phyloP scores from a whole-genome alignment of 1,140 invertebrate species.

The Drosophila littoralis region DNA sequence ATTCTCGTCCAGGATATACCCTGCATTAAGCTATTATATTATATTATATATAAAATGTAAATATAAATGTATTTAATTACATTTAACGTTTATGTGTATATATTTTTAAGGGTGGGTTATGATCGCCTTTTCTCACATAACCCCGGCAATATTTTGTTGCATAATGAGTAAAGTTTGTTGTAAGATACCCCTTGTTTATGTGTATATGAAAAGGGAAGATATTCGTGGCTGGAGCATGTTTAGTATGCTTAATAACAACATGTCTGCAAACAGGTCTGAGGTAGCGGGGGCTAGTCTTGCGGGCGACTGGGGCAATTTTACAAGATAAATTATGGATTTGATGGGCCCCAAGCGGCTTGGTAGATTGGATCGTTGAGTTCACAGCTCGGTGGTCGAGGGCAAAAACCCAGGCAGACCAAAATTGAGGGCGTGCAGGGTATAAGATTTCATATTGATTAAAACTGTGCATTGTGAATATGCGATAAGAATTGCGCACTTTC shows the following conservation, averaged over 20 bases:
- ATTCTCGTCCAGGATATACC: too few species aligned
- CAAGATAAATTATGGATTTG: slow-evolving; percentile 69
- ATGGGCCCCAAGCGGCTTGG: slow-evolving; percentile 25
- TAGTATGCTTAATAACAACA: slow-evolving; percentile 37
- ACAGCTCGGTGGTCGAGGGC: slow-evolving; percentile 24
- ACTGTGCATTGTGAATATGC: background rate
- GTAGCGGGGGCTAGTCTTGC: slow-evolving; percentile 16
- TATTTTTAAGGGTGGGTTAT: too few species aligned
- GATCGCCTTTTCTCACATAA: too few species aligned
- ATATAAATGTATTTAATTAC: too few species aligned
- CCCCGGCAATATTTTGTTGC: too few species aligned
- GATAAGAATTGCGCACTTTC: background rate
- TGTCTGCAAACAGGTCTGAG: slow-evolving; percentile 20
- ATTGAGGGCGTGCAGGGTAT: background rate
- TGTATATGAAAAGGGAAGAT: background rate
- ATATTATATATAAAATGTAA: too few species aligned
- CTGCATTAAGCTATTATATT: too few species aligned
- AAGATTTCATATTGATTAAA: background rate
- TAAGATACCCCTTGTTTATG: too few species aligned
- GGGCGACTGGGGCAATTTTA: slow-evolving; percentile 16
- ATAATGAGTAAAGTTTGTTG: too few species aligned
- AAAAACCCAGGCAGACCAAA: slow-evolving; percentile 31
- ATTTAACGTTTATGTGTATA: too few species aligned
- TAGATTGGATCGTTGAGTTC: slow-evolving; percentile 12
- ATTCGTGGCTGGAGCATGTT: slow-evolving; percentile 2